phyloP scores from a whole-genome alignment of 2,888 invertebrate genomes.

The Mongoloraphidia duomilia region DNA sequence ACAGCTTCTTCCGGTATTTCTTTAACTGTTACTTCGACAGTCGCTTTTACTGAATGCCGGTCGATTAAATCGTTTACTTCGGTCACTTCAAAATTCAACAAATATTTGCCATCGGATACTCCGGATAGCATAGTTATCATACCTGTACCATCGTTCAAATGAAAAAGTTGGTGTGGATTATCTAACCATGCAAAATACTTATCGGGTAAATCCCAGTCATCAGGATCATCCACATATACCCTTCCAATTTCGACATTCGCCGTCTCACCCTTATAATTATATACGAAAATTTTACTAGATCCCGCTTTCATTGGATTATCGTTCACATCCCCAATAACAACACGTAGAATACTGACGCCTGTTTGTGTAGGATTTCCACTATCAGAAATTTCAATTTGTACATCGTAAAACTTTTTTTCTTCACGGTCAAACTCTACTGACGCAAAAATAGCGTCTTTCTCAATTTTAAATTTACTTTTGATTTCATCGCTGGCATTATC shows the following conservation, averaged over 20 bases:
- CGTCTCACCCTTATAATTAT: conserved; percentile 79
- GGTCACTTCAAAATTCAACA: conserved; percentile 57
- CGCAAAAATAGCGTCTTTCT: conserved; percentile 30
- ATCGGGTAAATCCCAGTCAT: conserved; percentile 93
- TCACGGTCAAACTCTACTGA: conserved; percentile 74
- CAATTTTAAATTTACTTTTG: conserved; percentile 54
- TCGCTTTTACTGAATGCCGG: conserved; percentile 61
- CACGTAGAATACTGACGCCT: conserved; percentile 68
- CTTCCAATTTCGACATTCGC: conserved; percentile 77
- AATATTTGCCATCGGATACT: conserved; percentile 60
- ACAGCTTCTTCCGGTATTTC: conserved; percentile 86
- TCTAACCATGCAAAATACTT: conserved; percentile 69
- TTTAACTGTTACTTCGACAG: conserved; percentile 75
- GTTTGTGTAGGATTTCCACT: conserved; percentile 58
- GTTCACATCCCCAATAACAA: conserved; percentile 89
- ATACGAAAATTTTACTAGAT: conserved; percentile 80
- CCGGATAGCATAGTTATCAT: conserved; percentile 76
- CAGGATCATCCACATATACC: conserved; percentile 85
- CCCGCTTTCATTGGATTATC: conserved; percentile 85
- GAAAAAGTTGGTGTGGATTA: conserved; percentile 48
- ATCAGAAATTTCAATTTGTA: conserved; percentile 83
- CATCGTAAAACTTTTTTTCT: conserved; percentile 67
- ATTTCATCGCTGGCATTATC: conserved; percentile 52
- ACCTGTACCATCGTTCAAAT: conserved; percentile 60
- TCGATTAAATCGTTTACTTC: conserved; percentile 47